Base-by-base conservation (phyloP, 2,888 invertebrate genomes). In the Nymphalis urticae region DNA sequence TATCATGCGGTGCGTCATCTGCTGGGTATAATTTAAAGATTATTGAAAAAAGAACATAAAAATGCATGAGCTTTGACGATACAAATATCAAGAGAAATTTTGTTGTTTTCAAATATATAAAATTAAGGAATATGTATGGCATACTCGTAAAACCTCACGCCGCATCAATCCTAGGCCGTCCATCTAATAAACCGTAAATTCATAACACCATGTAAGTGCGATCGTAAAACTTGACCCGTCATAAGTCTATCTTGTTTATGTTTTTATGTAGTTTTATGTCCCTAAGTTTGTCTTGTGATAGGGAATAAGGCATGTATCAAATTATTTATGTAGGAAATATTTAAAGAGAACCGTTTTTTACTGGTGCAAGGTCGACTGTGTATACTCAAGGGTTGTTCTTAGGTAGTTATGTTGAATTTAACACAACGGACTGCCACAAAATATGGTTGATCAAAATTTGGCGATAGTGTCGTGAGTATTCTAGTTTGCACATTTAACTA, bases 201-300 rank as follows among this genome's bases (percentile, higher is more conserved):
- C 68, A 61, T 68, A 61, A 64, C 63, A 68, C 61, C 54, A 17
- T 60, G 48, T 61, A 64, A 48, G 48, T 27, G 63, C 7, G 53
- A 50, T 71, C 75, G 67, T 75, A 74, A 75, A 73, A 66, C 56
- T 66, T 65, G 71, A 27, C 69, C 66, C 68, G 66, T 67, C 63
- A 68, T 70, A 72, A 61, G 64, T 68, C 70, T 70, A 71, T 71
- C 68, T 65, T 63, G 56, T 50, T 69, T 67, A 64, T 65, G 56
- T 48, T 69, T 67, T 69, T 61, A 51, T 56, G 53, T 48, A 66
- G 73, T 70, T 73, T 71, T 72, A 73, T 68, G 65, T 69, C 59
- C 62, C 61, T 36, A 24, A 58, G 48, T 67, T 61, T 60, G 60
- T 48, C 47, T 53, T 24, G 64, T 42, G 68, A 64, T 68, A 58